Evolutionary conservation across 2,797 vertebrate genomes (phyloP), one percentile per base, ranked within the genome.

Genomic region (Garrulus glandarius): DNA sequence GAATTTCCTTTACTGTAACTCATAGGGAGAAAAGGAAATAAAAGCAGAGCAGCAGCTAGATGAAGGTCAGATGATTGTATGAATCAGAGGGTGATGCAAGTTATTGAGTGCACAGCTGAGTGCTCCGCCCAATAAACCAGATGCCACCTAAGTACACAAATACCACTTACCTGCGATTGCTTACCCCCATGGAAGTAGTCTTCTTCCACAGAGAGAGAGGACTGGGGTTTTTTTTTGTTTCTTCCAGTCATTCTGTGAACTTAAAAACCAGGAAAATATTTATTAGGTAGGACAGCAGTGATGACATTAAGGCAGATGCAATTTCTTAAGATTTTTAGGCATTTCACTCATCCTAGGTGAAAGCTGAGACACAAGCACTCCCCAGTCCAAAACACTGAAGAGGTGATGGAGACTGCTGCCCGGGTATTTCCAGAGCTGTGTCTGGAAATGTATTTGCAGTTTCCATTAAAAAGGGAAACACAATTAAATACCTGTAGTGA

Each of bases 11-110:
- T 74, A n/a, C 74, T 67, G 63, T 67, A 72, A 80, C 36, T 77
- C 1, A 47, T 5, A 21, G 21, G 72, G 71, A 95, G 71, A 52
- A 75, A 37, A 87, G 84, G 86, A 94, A 96, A 78, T 64, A 74
- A 67, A 76, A 75, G 90, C 79, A 87, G 65, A 92, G 53, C 47
- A 72, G 89, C 56, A 91, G 78, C 36, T 17, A 36, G 72, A 30
- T 44, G 81, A 44, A 89, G 94, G 89, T 97, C 90, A 96, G 93
- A 70, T 84, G 95, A 95, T 24, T 19, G 8, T 9, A n/a, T 96
- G 96, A 97, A 78, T 97, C 96, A 96, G 15, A 27, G 5, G 19
- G 61, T 92, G 78, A 93, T 87, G 90, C 90, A 94, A 95, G 77
- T 34, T 47, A 53, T 14, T 5, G 9, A 84, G 70, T 6, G 44